Evolutionary conservation across 2,113 vertebrate genomes (phyloP), one percentile per base, ranked within the genome.

Genomic region (Zosterops japonicus): DNA sequence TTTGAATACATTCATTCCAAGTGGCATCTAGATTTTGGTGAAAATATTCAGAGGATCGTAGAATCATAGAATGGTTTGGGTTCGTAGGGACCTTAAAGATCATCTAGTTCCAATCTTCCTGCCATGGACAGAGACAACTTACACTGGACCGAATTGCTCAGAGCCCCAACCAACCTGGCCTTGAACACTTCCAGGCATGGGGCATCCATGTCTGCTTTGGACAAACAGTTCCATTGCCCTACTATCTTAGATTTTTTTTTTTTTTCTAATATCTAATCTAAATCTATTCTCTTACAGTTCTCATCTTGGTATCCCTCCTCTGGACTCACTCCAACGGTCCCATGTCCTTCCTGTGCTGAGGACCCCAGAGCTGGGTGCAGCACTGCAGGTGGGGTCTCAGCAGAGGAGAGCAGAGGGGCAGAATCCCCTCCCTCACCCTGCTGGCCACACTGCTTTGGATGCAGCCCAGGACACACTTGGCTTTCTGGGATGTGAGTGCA

Each of bases 271-370:
- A 44, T 52, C 7, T 59, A 28, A 33, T 53, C 19, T 78, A 61
- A 70, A 55, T 28, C 19, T n/a, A 6, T 18, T 46, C 8, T 31
- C 4, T 69, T 11, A n/a, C 12, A 8, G 24, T 61, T 65, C 9
- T 64, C 23, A 23, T 28, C 20, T 55, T 63, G n/a, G 8, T 61
- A 41, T 8, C 20, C 20, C 13, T 61, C 12, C 15, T n/a, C 19
- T 49, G 21, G 42, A 29, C 44, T 42, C 0, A 0, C 6, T 57
- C 44, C 20, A 57, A 16, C 2, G 19, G n/a, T 10, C 17, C 4
- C 4, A 27, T 11, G 18, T 39, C 9, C 28, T 47, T 74, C 22
- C n/a, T 15, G 8, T 33, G 4, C 41, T 72, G 22, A 5, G 16
- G 16, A 3, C 4, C 23, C 11, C 11, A 12, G 41, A 39, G 39